These are phyloP conservation scores for Ectemnius lituratus DNA, from an alignment of 2,888 invertebrate species.

Conservation along the genomic window DNA sequence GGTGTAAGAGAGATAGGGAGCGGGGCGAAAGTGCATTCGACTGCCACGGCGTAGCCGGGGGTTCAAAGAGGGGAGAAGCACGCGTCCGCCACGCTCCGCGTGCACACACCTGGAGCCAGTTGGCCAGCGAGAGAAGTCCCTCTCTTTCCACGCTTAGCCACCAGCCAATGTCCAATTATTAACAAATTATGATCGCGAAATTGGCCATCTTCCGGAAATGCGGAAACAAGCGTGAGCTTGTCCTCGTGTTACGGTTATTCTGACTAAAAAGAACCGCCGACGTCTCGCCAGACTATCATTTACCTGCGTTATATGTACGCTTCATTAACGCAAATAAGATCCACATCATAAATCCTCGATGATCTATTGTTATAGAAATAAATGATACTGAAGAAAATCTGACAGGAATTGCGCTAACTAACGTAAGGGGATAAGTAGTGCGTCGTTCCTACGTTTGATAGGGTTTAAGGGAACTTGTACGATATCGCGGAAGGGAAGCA, in stretches of 20 bases:
- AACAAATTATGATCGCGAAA: constrained; percentile 73
- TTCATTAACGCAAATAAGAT: no score
- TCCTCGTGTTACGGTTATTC: not conserved
- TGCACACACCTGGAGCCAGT: constrained; percentile 74
- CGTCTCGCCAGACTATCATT: no score
- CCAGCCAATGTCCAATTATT: constrained; percentile 73
- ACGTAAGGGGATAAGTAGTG: not conserved
- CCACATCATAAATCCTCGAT: no score
- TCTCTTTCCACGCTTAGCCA: constrained; percentile 56
- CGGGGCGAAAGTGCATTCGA: constrained; percentile 36
- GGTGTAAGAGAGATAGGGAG: constrained; percentile 23
- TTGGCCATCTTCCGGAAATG: constrained; percentile 68
- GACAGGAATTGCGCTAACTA: not conserved
- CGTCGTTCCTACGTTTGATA: constrained; percentile 22
- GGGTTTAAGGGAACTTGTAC: constrained; percentile 56
- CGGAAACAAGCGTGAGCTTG: constrained; percentile 56
- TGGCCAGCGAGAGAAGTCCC: constrained; percentile 70
- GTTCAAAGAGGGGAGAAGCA: constrained; percentile 71
- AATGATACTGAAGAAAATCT: not conserved
- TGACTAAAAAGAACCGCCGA: not conserved
- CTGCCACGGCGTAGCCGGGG: constrained; percentile 32
- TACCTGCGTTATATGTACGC: no score
- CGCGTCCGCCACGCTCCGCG: constrained; percentile 73
- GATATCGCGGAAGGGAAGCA: constrained; percentile 56
- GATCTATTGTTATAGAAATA: not conserved